Percentiles rank a stretch among this genome's conserved stretches.
phyloP scores from a whole-genome alignment of 2,888 invertebrate genomes.

The Scrobipalpa atriplicella region DNA sequence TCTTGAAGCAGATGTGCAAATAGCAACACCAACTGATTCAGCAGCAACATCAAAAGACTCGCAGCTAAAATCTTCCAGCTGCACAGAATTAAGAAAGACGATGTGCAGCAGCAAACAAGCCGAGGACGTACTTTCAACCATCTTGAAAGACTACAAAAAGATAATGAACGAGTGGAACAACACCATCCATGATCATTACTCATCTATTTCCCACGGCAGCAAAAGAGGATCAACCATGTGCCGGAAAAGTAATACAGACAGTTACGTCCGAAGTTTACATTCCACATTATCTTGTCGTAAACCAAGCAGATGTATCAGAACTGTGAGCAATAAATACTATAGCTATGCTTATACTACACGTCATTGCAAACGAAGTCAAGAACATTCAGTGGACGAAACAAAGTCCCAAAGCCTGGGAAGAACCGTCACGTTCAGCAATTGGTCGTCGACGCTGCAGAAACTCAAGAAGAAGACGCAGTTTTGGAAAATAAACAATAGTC shows the following conservation, averaged over 20 bases:
- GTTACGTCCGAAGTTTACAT: slow-evolving; percentile 64
- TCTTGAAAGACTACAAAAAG: slow-evolving; percentile 73
- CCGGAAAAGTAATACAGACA: slow-evolving; percentile 60
- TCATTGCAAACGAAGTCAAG: slow-evolving; percentile 49
- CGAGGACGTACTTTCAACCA: slow-evolving; percentile 58
- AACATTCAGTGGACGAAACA: slow-evolving; percentile 42
- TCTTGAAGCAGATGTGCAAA: slow-evolving; percentile 57
- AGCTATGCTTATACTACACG: slow-evolving; percentile 58
- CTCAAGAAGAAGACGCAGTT: slow-evolving; percentile 64
- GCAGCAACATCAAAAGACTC: slow-evolving; percentile 63
- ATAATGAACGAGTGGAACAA: slow-evolving; percentile 80
- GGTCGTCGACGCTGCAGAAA: slow-evolving; percentile 61
- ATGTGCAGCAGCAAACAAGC: slow-evolving; percentile 57
- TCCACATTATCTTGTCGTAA: slow-evolving; percentile 68
- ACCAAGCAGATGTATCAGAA: slow-evolving; percentile 55
- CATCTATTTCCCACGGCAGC: slow-evolving; percentile 50
- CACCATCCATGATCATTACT: slow-evolving; percentile 68
- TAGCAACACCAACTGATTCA: slow-evolving; percentile 58
- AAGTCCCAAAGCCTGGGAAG: slow-evolving; percentile 63
- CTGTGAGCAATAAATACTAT: slow-evolving; percentile 54
- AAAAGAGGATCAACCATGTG: slow-evolving; percentile 56
- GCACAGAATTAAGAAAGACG: slow-evolving; percentile 69
- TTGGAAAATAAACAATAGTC: slow-evolving; percentile 57
- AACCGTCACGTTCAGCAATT: slow-evolving; percentile 58
- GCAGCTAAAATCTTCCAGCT: slow-evolving; percentile 69